A percentile compares a stretch with the other conserved stretches of the same genome.
These are phyloP conservation scores for Hafferia zeledoni DNA, from an alignment of 2,797 vertebrate species.

Conservation along the genomic window DNA sequence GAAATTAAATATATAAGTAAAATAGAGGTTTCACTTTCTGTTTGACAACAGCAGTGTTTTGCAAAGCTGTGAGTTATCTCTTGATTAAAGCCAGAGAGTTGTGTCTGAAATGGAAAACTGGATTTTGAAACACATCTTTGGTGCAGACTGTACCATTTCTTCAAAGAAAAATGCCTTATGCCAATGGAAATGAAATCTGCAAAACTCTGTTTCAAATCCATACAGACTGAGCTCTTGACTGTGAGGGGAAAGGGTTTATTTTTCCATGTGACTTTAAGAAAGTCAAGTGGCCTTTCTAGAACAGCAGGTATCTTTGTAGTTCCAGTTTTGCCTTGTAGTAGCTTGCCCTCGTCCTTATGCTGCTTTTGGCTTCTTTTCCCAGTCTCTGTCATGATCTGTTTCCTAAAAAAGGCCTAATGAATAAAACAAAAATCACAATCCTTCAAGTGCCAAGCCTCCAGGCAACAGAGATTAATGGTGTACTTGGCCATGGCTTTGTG, in stretches of 20 bases:
- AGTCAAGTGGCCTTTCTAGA: constrained; percentile 16
- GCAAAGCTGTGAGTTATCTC: not conserved
- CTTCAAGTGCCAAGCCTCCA: not conserved
- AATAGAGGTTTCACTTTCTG: not conserved
- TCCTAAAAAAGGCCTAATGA: not conserved
- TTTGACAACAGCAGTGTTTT: not conserved
- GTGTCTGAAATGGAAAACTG: not conserved
- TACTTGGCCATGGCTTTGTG: not conserved
- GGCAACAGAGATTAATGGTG: not conserved
- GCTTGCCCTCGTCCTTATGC: not conserved
- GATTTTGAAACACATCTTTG: not conserved
- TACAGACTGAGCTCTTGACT: not conserved
- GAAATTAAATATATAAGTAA: not conserved
- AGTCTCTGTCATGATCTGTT: not conserved
- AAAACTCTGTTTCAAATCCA: not conserved
- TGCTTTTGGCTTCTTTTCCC: constrained; percentile 2
- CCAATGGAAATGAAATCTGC: not conserved
- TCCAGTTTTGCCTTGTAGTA: constrained; percentile 6
- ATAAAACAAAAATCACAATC: not conserved
- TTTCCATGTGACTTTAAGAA: constrained; percentile 20
- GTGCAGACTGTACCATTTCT: not conserved
- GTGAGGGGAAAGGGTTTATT: not conserved
- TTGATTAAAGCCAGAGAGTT: not conserved
- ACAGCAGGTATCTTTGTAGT: constrained; percentile 25
- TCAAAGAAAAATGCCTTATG: not conserved